Evolutionary conservation across 53 echinoderm and acorn worm species (phyloP).

Genomic region (Apostichopus leukothele): DNA sequence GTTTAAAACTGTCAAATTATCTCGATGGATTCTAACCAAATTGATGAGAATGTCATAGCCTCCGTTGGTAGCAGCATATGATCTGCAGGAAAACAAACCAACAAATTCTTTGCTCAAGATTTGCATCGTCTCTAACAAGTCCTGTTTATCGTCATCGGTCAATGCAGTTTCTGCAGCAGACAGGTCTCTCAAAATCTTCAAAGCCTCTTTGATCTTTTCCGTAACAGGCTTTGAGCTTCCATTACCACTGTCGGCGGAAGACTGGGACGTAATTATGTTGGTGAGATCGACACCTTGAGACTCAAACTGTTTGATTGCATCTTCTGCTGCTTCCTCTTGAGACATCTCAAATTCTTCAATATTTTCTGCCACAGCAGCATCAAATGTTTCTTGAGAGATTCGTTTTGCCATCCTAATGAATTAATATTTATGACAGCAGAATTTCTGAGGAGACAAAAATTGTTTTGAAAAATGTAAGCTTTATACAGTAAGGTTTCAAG

Average conservation of each 20-base stretch:
- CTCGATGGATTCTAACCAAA: conserved; percentile 56
- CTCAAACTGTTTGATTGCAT: conserved; percentile 90
- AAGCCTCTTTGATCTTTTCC: conserved; percentile 68
- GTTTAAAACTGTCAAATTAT: conserved; percentile 50
- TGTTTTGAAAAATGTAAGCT: no score
- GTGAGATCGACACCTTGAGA: conserved; percentile 90
- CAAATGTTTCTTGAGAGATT: conserved; percentile 96
- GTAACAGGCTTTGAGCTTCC: conserved; percentile 22
- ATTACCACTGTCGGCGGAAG: conserved; percentile 36
- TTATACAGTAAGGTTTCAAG: no score
- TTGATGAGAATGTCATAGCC: conserved; percentile 75
- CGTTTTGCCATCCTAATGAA: conserved; percentile 56
- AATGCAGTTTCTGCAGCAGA: conserved; percentile 46
- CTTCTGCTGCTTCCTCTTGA: conserved; percentile 84
- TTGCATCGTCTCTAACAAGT: conserved; percentile 50
- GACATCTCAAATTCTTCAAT: conserved; percentile 95
- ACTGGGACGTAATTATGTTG: conserved; percentile 73
- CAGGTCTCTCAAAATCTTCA: conserved; percentile 65
- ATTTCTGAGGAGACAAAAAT: background rate
- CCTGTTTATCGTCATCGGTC: conserved; percentile 54
- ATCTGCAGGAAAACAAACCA: conserved; percentile 72
- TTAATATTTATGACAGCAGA: background rate
- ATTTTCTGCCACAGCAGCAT: conserved; percentile 86
- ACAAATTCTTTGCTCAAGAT: conserved; percentile 72
- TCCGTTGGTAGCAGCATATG: conserved; percentile 74